phyloP scores from a whole-genome alignment of 2,888 invertebrate genomes.

The Coenonympha arcania region DNA sequence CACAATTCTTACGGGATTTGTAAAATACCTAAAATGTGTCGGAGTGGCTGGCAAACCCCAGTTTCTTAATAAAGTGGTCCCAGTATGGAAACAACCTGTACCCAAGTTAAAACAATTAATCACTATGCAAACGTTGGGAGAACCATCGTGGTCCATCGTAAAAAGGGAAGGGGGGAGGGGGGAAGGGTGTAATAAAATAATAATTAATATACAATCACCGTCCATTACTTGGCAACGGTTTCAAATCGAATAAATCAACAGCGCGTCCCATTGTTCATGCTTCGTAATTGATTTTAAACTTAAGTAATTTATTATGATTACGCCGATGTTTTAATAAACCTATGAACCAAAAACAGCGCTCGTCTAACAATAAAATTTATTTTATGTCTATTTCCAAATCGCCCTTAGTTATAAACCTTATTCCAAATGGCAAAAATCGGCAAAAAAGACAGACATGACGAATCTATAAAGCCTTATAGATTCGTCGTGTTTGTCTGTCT shows the following conservation, averaged over 20 bases:
- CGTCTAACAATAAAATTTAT: too few relatives aligned
- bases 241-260: slow-evolving; percentile 43
- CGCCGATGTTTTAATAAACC: not conserved
- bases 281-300: slow-evolving; percentile 29
- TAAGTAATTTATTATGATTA: not conserved
- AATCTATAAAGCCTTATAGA: too few relatives aligned
- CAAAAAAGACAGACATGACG: too few relatives aligned
- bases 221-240: slow-evolving; percentile 34
- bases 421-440: too few relatives aligned
- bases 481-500: too few relatives aligned
- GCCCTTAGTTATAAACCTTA: too few relatives aligned
- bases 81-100: slow-evolving; percentile 4
- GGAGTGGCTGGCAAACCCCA: too few relatives aligned
- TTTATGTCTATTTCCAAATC: too few relatives aligned
- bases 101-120: slow-evolving; percentile 11
- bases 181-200: slow-evolving; percentile 38
- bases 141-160: not conserved
- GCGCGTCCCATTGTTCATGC: slow-evolving; percentile 29
- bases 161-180: not conserved
- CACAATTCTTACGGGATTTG: too few relatives aligned
- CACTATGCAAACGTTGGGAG: slow-evolving; percentile 6
- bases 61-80: slow-evolving; percentile 1
- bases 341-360: too few relatives aligned
- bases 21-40: too few relatives aligned
- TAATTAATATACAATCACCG: slow-evolving; percentile 46